These are phyloP conservation scores for Anoncus sp. DNA, from an alignment of 2,888 invertebrate species.

Conservation along the genomic window DNA sequence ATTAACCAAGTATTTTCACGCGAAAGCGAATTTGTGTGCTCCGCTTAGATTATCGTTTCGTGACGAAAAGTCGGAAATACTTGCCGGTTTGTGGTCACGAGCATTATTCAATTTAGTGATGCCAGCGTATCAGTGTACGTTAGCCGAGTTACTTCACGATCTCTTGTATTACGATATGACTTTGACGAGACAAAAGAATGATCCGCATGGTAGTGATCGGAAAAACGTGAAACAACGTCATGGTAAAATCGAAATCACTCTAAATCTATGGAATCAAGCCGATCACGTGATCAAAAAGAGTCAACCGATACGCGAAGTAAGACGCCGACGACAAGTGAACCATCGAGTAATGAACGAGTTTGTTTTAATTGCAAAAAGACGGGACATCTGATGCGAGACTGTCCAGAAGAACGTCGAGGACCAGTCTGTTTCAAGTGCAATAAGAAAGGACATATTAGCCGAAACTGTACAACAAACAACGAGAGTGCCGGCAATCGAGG, in stretches of 20 bases:
- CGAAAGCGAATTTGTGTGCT: neutral
- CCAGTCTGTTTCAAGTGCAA: neutral
- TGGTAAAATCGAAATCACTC: too few relatives aligned
- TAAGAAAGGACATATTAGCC: neutral
- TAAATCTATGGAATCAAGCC: neutral
- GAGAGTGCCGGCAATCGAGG: too few relatives aligned
- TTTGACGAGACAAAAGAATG: neutral
- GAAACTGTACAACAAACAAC: neutral
- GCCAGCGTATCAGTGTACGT: neutral
- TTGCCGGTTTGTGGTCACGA: slow-evolving; percentile 4
- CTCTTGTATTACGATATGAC: slow-evolving; percentile 2
- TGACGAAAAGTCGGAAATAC: slow-evolving; percentile 21
- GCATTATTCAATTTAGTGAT: slow-evolving; percentile 29
- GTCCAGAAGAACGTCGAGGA: neutral
- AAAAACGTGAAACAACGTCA: neutral
- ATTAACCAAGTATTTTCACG: neutral
- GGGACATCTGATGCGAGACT: slow-evolving; percentile 9
- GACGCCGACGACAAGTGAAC: too few relatives aligned
- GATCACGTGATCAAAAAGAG: neutral
- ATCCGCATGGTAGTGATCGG: neutral
- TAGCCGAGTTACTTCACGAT: slow-evolving; percentile 4
- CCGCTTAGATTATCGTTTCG: slow-evolving; percentile 19
- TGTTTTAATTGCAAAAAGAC: slow-evolving; percentile 6
- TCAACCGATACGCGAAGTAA: too few relatives aligned
- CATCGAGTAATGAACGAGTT: neutral